Conservation (phyloP, 2,797 vertebrate genomes). For the Ctenochaetus hawaiiensis region DNA sequence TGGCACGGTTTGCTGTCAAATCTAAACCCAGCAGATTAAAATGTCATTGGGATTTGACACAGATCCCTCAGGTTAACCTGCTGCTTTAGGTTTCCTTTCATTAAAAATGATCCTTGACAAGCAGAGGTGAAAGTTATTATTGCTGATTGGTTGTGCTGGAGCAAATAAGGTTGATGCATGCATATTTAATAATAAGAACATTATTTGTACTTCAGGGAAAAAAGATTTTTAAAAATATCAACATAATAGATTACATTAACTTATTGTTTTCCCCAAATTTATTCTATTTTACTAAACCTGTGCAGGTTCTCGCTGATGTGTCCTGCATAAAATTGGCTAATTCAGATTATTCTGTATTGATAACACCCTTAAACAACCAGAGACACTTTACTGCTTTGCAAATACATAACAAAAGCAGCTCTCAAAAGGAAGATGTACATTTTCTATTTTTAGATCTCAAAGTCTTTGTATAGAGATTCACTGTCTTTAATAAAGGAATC, state of each 20-base stretch:
- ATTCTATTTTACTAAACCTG: neutral
- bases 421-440: neutral
- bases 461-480: neutral
- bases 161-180: neutral
- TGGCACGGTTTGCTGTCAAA: conserved; percentile 32
- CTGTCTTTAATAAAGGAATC: conserved; percentile 25
- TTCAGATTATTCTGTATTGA: neutral
- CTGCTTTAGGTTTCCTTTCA: conserved; percentile 43
- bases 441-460: neutral
- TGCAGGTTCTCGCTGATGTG: neutral
- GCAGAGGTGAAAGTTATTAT: neutral
- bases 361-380: neutral
- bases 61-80: conserved; percentile 29
- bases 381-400: neutral
- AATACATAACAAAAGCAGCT: neutral
- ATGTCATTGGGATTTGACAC: conserved; percentile 48
- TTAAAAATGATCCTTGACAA: conserved; percentile 9
- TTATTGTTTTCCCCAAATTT: neutral
- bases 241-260: neutral
- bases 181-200: neutral
- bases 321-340: neutral
- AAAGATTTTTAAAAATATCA: neutral
- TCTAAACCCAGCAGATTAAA: conserved; percentile 30
- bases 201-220: neutral
- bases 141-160: neutral